These are phyloP conservation scores for Dryoscopus gambensis DNA, from an alignment of 2,113 vertebrate species.

Conservation along the genomic window DNA sequence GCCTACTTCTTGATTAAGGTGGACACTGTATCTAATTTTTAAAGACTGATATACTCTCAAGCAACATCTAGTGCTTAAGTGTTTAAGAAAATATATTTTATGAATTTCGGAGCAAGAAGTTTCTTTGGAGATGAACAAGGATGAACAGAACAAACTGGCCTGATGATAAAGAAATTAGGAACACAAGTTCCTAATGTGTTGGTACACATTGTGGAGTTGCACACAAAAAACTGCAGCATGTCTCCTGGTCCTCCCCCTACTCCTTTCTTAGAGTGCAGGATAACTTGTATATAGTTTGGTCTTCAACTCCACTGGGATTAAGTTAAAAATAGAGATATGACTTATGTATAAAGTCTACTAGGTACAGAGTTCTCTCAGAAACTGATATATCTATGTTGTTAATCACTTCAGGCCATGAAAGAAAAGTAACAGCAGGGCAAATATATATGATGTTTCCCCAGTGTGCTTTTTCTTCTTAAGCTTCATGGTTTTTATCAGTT, in stretches of 20 bases:
- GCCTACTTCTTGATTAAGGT: background rate
- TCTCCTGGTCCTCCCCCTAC: background rate
- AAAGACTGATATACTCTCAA: background rate
- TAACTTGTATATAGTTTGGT: background rate
- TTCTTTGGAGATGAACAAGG: background rate
- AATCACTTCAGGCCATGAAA: background rate
- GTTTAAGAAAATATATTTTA: background rate
- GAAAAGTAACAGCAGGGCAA: background rate
- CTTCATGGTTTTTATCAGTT: background rate
- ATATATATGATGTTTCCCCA: background rate
- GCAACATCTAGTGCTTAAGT: background rate
- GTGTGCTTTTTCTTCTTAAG: background rate
- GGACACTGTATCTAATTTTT: background rate
- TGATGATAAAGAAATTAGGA: background rate
- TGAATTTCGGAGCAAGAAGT: background rate
- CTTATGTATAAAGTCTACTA: background rate
- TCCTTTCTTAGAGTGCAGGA: background rate
- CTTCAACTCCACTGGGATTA: background rate
- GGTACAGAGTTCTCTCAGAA: background rate
- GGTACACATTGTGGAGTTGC: background rate
- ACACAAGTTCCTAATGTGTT: background rate
- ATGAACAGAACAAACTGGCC: background rate
- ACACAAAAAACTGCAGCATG: background rate
- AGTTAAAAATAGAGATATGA: background rate
- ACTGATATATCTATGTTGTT: background rate